Evolutionary conservation across 1,140 invertebrate species (phyloP).

Genomic region (Tribolium madens): DNA sequence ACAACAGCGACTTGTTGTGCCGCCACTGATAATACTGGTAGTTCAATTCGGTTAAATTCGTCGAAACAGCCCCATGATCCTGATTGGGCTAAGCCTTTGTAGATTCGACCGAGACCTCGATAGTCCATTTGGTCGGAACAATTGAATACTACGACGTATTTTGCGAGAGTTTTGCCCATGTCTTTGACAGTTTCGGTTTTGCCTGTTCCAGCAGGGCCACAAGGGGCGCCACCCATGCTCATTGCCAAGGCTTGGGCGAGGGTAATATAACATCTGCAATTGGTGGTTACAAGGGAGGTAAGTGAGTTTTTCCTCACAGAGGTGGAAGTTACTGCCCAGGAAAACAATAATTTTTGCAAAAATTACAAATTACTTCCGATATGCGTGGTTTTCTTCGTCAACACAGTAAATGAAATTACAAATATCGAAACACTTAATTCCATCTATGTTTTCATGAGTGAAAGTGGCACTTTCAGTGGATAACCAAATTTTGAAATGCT

Average conservation of each 20-base stretch:
- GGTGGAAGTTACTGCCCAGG: no score
- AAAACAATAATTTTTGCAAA: no score
- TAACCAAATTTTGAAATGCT: conserved; percentile 11
- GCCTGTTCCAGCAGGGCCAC: conserved; percentile 94
- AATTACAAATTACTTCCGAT: no score
- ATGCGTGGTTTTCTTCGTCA: background rate
- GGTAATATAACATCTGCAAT: conserved; percentile 92
- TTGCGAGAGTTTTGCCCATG: conserved; percentile 97
- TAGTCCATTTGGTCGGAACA: conserved; percentile 99
- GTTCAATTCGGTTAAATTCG: conserved; percentile 96
- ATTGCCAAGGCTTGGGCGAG: conserved; percentile 94
- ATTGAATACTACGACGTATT: conserved; percentile 98
- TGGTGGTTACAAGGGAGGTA: no score
- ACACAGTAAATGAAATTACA: background rate
- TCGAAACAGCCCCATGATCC: conserved; percentile 98
- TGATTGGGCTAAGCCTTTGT: conserved; percentile 90
- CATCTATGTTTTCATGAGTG: background rate
- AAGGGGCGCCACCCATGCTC: conserved; percentile 96
- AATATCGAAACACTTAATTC: background rate
- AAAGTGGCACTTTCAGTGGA: background rate
- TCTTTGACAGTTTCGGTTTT: conserved; percentile 98
- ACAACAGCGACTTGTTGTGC: conserved; percentile 97
- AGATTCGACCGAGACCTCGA: conserved; percentile 81
- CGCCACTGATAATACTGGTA: conserved; percentile 95
- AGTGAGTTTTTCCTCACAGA: no score